Base-by-base conservation (phyloP, 2,113 vertebrate species). In the Pontoporia blainvillei region DNA sequence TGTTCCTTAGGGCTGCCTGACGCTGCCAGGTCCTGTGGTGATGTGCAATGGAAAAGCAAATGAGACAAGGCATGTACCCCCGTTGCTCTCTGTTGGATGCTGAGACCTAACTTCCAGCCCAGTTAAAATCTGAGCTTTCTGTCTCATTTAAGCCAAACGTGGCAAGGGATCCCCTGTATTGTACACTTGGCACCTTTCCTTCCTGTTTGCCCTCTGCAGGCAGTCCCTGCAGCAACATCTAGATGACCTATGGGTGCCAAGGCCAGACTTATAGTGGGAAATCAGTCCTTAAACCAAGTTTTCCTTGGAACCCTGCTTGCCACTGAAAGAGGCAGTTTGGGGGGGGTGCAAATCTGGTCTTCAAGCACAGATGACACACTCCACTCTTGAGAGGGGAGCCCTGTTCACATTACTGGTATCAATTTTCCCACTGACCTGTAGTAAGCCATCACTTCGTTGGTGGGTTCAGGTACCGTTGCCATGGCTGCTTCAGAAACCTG, bases 401-500 rank as follows among this genome's bases (percentile, higher is more conserved):
- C 71, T 39, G 52, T 11, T 73, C 5, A 10, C 8, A 9, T 52
- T 17, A 6, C 14, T 67, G 4, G 14, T 79, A 29, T 36, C 23
- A 1, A 21, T 87, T 11, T 96, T 23, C 20, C 64, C 89, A 96
- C 97, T 95, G 36, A 98, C 98, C 97, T 97, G 95, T 90, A 91
- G 75, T 76, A 96, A 76, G 61, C 59, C 92, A 86, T 72, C 72
- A 88, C 17, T 20, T 96, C 96, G 18, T 69, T 64, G 91, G 49
- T 0, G 49, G 61, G n/a, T 73, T 98, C 97, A 18, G 96, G 92
- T 62, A 94, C 98, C 20, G 46, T 86, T 72, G 97, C 97, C 97
- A 97, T 98, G 52, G 73, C 75, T 87, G 36, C 27, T 82, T 85
- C 39, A 44, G 95, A 97, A 67, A 96, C 59, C 98, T 98, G 95